A percentile compares a stretch with the other conserved stretches of the same genome.
Evolutionary conservation across 2,888 invertebrate genomes (phyloP).

Genomic region (Lasioglossum pauxillum): DNA sequence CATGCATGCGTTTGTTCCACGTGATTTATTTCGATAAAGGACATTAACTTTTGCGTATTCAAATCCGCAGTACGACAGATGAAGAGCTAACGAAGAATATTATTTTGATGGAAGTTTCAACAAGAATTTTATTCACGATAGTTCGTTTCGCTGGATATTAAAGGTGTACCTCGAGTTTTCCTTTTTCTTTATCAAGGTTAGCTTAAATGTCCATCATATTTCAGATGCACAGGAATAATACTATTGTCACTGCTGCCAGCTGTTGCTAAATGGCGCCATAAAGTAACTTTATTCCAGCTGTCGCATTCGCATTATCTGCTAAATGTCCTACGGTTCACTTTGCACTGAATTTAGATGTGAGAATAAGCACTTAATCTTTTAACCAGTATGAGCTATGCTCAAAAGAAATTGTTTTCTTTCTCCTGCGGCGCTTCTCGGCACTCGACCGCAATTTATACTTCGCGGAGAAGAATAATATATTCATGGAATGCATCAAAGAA

Average conservation of each 20-base stretch:
- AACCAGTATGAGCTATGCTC: slow-evolving; percentile 9
- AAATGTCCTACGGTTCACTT: slow-evolving; percentile 51
- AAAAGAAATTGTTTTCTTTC: slow-evolving; percentile 9
- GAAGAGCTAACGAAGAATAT: not conserved
- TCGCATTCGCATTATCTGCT: slow-evolving; percentile 54
- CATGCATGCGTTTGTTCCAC: not conserved
- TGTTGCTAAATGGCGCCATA: slow-evolving; percentile 64
- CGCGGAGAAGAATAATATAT: not conserved
- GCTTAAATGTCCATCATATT: slow-evolving; percentile 47
- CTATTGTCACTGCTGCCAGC: slow-evolving; percentile 59
- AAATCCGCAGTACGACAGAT: not conserved
- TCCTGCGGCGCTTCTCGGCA: not conserved
- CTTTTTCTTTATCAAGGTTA: slow-evolving; percentile 37
- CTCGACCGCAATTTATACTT: not conserved
- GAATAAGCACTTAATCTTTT: slow-evolving; percentile 40
- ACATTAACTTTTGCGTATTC: not conserved
- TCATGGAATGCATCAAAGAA: not conserved
- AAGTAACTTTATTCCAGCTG: slow-evolving; percentile 63
- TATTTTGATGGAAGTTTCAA: not conserved
- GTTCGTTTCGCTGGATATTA: not conserved
- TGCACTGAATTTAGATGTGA: slow-evolving; percentile 47
- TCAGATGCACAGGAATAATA: slow-evolving; percentile 49
- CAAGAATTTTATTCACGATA: slow-evolving; percentile 6
- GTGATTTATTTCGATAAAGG: not conserved
- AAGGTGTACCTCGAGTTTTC: not conserved